These are phyloP conservation scores for Drosophila suboccidentalis DNA, from an alignment of 2,888 invertebrate genomes.

Conservation along the genomic window DNA sequence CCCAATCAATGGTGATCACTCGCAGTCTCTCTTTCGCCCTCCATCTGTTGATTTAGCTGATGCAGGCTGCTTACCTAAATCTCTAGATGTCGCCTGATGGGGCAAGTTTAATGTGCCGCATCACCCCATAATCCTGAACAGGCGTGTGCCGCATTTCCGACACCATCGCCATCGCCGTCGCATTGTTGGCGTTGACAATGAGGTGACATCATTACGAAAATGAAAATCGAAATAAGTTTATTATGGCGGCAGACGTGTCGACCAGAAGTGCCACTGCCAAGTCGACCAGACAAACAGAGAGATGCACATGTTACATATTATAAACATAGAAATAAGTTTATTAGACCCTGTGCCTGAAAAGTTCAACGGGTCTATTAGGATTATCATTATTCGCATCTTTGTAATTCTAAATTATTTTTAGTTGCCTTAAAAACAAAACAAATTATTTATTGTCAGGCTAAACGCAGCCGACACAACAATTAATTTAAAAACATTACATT, in stretches of 20 bases:
- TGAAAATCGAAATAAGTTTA: slow-evolving; percentile 56
- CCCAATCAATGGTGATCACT: slow-evolving; percentile 36
- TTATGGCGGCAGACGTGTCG: slow-evolving; percentile 45
- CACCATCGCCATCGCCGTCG: slow-evolving; percentile 2
- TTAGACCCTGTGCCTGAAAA: background rate
- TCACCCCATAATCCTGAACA: slow-evolving; percentile 62
- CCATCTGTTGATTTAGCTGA: slow-evolving; percentile 5
- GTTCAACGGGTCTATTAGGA: background rate
- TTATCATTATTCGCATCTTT: background rate
- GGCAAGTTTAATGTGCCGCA: slow-evolving; percentile 51
- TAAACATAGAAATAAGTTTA: background rate
- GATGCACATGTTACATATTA: slow-evolving; percentile 16
- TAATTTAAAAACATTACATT: no score
- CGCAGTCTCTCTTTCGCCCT: background rate
- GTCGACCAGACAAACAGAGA: slow-evolving; percentile 16
- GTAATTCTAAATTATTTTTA: no score
- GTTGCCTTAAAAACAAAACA: no score
- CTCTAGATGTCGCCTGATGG: slow-evolving; percentile 7
- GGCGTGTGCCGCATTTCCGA: slow-evolving; percentile 29
- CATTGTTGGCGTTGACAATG: slow-evolving; percentile 38
- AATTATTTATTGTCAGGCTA: no score
- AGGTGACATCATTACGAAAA: slow-evolving; percentile 63
- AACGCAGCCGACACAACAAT: no score
- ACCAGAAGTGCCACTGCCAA: slow-evolving; percentile 39
- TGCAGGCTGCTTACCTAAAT: slow-evolving; percentile 22